Conservation (phyloP, 2,888 invertebrate genomes). For the Spodoptera littoralis region DNA sequence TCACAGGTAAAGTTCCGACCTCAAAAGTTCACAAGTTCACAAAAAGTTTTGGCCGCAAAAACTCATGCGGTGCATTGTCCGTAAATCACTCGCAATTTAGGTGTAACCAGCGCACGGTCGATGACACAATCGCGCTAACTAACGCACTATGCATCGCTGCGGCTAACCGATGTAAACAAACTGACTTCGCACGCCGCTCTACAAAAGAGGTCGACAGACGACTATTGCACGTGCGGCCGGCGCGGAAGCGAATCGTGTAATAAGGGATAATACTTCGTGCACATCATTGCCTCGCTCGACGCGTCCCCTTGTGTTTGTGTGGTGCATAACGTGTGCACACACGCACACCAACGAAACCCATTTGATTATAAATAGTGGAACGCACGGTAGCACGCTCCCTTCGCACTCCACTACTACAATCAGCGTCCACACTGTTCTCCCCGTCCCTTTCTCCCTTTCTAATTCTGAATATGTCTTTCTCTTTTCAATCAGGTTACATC, state of each 20-base stretch:
- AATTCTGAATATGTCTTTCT: conserved; percentile 63
- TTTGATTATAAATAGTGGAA: conserved; percentile 88
- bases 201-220: conserved; percentile 82
- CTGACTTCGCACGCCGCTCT: conserved; percentile 81
- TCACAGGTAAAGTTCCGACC: conserved; percentile 67
- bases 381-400: conserved; percentile 89
- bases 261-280: conserved; percentile 87
- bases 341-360: conserved; percentile 78
- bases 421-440: conserved; percentile 76
- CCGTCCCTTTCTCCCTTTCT: conserved; percentile 69
- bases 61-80: conserved; percentile 76
- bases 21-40: conserved; percentile 80
- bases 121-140: conserved; percentile 85
- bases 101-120: conserved; percentile 80
- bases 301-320: conserved; percentile 74
- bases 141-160: conserved; percentile 83
- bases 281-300: conserved; percentile 86
- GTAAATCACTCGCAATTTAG: conserved; percentile 81
- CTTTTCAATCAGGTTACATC: conserved; percentile 83
- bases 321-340: conserved; percentile 85
- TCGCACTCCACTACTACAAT: conserved; percentile 85
- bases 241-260: conserved; percentile 86
- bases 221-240: conserved; percentile 85
- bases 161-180: conserved; percentile 84
- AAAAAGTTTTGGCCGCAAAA: conserved; percentile 79